Conservation (phyloP, 2,888 invertebrate genomes). For the Luffia ferchaultella region DNA sequence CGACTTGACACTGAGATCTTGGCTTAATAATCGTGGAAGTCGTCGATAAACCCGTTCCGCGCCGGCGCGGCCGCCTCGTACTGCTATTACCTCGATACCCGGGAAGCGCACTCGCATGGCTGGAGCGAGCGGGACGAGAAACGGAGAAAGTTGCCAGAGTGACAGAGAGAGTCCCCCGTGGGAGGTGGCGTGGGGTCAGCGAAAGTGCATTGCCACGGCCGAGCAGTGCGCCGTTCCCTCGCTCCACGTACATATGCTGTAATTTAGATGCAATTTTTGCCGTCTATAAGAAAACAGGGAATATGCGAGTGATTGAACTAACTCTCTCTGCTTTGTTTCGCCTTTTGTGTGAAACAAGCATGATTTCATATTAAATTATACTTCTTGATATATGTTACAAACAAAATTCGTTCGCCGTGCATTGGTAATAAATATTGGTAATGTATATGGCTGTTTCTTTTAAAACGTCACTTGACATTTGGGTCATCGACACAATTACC, state of each 20-base stretch:
- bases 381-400: too few species aligned
- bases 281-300: not conserved
- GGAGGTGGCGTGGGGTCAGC: constrained; percentile 61
- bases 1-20: not conserved
- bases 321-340: not conserved
- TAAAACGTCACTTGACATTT: not conserved
- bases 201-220: constrained; percentile 65
- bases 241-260: constrained; percentile 6
- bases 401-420: too few species aligned
- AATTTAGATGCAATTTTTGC: constrained; percentile 2
- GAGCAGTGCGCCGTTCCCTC: constrained; percentile 39
- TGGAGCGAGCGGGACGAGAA: constrained; percentile 26
- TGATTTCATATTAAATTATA: too few species aligned
- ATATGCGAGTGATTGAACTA: not conserved
- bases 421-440: too few species aligned
- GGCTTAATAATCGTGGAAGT: constrained; percentile 49
- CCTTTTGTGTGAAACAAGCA: too few species aligned
- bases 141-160: constrained; percentile 38
- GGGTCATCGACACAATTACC: not conserved
- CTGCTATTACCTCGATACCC: constrained; percentile 50
- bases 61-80: constrained; percentile 31
- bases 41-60: constrained; percentile 64
- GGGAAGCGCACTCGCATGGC: constrained; percentile 55
- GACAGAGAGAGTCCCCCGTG: constrained; percentile 45
- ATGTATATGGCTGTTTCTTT: too few species aligned